Evolutionary conservation across 2,113 vertebrate species (phyloP), one percentile per base, ranked within the genome.

Genomic region (Marcusenius ussheri): DNA sequence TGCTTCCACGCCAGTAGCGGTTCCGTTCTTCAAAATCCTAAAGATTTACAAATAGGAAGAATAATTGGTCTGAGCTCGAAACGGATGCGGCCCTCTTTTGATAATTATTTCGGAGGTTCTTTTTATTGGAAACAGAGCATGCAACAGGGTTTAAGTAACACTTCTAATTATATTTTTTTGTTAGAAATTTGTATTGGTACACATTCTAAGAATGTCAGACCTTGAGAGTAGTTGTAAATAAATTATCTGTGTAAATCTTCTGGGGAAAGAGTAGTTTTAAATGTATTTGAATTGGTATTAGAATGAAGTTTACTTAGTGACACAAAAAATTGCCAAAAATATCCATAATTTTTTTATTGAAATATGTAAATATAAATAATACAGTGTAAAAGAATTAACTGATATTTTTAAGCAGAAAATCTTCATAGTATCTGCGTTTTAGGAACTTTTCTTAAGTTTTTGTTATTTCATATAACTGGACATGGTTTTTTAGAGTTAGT

Each of bases 1-100:
- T 95, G 97, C 97, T 97, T 93, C 96, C 96, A 96, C 93, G 97
- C 96, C 97, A 95, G 96, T 97, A 97, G 97, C 95, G 94, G 95
- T 97, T 97, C 97, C 95, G 96, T 95, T 97, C 5, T 27, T 89
- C 74, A 62, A 87, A 91, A 92, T 92, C 70, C 88, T 90, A 91
- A 90, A 92, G 95, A 96, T 97, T 96, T 95, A 94, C 97, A 96
- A 97, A 96, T 97, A 39, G 94, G 95, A 95, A 94, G 95, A 95
- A 96, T 97, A 96, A 97, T 97, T 97, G 91, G 87, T 91, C 47
- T 87, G 39, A 77, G 88, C 51, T 90, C 45, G 83, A 91, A 91
- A 62, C 93, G 93, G 93, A 94, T 92, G 92, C 91, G 86, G 74
- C 39, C 50, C 35, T 62, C 86, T 90, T 92, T 87, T 89, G 42